Conservation (phyloP, 2,888 invertebrate species). For the Agonum fuliginosum region DNA sequence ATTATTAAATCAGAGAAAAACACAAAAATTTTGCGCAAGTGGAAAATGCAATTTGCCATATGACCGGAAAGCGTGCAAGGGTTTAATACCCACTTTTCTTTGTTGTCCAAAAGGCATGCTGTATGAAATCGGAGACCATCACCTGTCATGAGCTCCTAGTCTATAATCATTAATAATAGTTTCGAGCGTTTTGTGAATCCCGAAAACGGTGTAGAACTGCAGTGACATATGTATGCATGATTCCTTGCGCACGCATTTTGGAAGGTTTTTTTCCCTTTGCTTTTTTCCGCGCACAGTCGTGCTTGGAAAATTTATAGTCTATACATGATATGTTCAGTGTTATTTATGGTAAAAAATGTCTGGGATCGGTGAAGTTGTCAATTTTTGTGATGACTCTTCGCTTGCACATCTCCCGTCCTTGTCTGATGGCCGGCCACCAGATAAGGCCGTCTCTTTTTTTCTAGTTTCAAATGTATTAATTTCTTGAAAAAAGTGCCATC, state of each 20-base stretch:
- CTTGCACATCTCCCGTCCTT: neutral
- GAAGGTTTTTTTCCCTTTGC: conserved; percentile 32
- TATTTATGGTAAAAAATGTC: conserved; percentile 57
- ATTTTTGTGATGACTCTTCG: conserved; percentile 55
- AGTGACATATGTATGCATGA: too few relatives aligned
- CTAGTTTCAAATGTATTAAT: conserved; percentile 44
- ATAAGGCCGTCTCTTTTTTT: conserved; percentile 35
- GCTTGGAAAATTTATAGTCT: conserved; percentile 50
- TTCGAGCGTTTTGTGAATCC: too few relatives aligned
- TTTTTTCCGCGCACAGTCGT: conserved; percentile 28
- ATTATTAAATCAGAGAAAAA: too few relatives aligned
- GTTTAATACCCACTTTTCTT: too few relatives aligned
- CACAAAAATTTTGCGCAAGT: too few relatives aligned
- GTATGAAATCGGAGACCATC: too few relatives aligned
- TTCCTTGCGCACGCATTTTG: conserved; percentile 5
- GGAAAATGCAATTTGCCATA: too few relatives aligned
- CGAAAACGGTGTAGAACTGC: too few relatives aligned
- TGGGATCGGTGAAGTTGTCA: conserved; percentile 48
- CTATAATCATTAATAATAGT: too few relatives aligned
- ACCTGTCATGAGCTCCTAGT: too few relatives aligned
- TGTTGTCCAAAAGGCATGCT: too few relatives aligned
- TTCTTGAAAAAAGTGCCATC: conserved; percentile 49
- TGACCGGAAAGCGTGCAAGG: too few relatives aligned
- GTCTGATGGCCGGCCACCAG: neutral
- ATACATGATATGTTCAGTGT: conserved; percentile 49